Evolutionary conservation across 2,797 vertebrate species (phyloP).

Genomic region (Petrocephalus schoutedeni): DNA sequence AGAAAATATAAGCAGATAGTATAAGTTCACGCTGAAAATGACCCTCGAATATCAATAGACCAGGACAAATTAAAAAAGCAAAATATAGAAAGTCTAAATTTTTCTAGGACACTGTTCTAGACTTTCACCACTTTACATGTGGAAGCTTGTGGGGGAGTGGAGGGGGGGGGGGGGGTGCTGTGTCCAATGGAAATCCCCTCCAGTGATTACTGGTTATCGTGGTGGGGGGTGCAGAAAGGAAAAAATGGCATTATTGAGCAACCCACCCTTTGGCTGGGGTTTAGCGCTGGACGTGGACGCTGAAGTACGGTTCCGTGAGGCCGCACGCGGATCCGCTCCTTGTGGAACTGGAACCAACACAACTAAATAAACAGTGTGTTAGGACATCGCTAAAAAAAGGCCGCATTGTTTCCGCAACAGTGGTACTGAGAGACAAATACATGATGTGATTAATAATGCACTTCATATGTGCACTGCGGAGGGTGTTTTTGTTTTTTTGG

Average conservation of each 20-base stretch:
- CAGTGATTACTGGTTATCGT: background rate
- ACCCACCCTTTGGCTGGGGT: background rate
- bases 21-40: background rate
- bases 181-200: background rate
- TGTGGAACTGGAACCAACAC: background rate
- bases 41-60: background rate
- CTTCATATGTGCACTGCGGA: background rate
- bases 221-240: background rate
- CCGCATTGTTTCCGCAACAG: background rate
- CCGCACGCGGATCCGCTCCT: background rate
- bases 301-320: background rate
- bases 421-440: constrained; percentile 5
- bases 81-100: background rate
- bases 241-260: background rate
- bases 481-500: background rate
- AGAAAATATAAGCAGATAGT: background rate
- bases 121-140: background rate
- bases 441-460: background rate
- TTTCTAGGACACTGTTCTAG: background rate
- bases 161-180: background rate
- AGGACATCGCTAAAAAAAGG: constrained; percentile 6
- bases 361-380: background rate
- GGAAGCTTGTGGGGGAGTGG: background rate
- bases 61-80: background rate
- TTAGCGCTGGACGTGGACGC: background rate